phyloP scores from a whole-genome alignment of 2,797 vertebrate genomes.

The Emys orbicularis region DNA sequence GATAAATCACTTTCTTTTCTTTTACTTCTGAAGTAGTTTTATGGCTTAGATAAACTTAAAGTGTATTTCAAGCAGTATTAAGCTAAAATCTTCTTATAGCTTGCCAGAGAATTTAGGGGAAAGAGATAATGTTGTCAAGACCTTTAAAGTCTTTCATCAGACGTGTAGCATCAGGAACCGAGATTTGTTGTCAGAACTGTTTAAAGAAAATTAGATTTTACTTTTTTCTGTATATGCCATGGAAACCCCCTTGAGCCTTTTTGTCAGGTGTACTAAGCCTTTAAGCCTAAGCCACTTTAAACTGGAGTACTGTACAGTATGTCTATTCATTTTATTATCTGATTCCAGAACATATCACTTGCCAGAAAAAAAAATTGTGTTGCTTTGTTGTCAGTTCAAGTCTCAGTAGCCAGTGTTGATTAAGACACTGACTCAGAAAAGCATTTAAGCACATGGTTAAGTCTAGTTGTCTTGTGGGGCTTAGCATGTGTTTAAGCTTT shows the following conservation, averaged over 20 bases:
- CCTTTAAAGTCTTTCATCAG: constrained; percentile 34
- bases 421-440: background rate
- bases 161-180: background rate
- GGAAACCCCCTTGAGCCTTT: constrained; percentile 55
- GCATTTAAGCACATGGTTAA: background rate
- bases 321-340: constrained; percentile 11
- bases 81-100: background rate
- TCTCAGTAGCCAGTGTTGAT: background rate
- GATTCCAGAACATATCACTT: constrained; percentile 13
- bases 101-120: background rate
- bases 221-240: constrained; percentile 24
- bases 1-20: background rate
- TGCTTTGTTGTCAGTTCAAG: constrained; percentile 8
- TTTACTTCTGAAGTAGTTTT: constrained; percentile 7
- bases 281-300: constrained; percentile 54
- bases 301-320: constrained; percentile 34
- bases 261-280: constrained; percentile 50
- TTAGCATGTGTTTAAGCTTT: background rate
- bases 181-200: constrained; percentile 61
- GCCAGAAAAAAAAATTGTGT: constrained; percentile 12
- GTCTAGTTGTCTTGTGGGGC: background rate
- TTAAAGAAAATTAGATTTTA: constrained; percentile 65
- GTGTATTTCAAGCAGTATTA: background rate
- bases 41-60: background rate
- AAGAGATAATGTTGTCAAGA: constrained; percentile 22